phyloP scores from a whole-genome alignment of 2,797 vertebrate genomes.

The Hydrocynus forskahlii region DNA sequence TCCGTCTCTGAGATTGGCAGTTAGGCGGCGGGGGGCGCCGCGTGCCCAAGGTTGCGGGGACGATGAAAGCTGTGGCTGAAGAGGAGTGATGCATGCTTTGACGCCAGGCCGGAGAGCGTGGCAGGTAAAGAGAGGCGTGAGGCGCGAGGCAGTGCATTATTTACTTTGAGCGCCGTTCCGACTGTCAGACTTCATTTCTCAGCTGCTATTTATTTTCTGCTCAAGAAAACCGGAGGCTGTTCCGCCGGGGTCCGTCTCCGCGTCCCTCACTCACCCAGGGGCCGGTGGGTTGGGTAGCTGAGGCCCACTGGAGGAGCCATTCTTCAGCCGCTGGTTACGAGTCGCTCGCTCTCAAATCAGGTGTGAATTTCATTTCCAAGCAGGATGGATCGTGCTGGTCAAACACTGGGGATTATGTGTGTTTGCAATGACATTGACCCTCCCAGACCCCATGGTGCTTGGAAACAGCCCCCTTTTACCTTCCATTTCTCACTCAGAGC shows the following conservation, averaged over 20 bases:
- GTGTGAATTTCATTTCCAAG: background rate
- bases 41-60: constrained; percentile 34
- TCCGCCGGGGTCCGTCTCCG: constrained; percentile 22
- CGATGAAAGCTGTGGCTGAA: background rate
- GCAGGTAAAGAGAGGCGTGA: background rate
- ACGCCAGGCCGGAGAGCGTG: background rate
- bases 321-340: background rate
- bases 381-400: no score
- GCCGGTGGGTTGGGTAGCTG: background rate
- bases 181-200: constrained; percentile 68
- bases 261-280: constrained; percentile 6
- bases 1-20: constrained; percentile 49
- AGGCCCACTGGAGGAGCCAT: background rate
- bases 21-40: background rate
- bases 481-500: no score
- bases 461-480: no score
- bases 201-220: constrained; percentile 53
- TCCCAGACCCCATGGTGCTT: no score
- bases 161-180: constrained; percentile 63
- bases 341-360: background rate
- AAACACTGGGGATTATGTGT: no score
- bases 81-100: constrained; percentile 15
- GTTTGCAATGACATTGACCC: background rate
- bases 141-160: constrained; percentile 62
- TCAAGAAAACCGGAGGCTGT: constrained; percentile 6